These are phyloP conservation scores for Alligator mississippiensis DNA, from an alignment of 2,113 vertebrate genomes.

Conservation along the genomic window DNA sequence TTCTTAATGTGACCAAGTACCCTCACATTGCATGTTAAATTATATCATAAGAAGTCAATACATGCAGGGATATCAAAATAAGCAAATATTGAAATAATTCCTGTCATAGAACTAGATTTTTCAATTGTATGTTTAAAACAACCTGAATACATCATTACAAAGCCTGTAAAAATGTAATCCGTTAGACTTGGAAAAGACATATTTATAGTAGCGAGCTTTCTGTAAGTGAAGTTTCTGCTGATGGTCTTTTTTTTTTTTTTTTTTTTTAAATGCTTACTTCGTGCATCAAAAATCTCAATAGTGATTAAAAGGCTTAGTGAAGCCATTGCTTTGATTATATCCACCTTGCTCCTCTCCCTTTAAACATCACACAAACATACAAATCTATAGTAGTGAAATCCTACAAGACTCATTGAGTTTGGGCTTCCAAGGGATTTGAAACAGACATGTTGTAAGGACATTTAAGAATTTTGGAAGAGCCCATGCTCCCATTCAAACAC, in stretches of 20 bases:
- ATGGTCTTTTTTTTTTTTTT: not conserved
- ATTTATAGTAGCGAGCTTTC: not conserved
- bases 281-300: not conserved
- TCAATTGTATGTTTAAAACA: constrained; percentile 43
- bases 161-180: constrained; percentile 53
- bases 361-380: not conserved
- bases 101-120: constrained; percentile 4
- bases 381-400: not conserved
- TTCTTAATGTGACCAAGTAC: not conserved
- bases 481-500: not conserved
- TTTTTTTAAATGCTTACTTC: not conserved
- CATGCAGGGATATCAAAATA: constrained; percentile 35
- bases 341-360: not conserved
- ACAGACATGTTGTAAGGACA: not conserved
- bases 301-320: not conserved
- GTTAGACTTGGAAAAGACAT: constrained; percentile 47
- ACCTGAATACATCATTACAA: constrained; percentile 40
- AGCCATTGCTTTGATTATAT: not conserved
- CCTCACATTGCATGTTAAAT: constrained; percentile 17
- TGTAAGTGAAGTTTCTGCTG: not conserved
- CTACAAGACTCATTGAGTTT: not conserved
- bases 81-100: not conserved
- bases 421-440: not conserved
- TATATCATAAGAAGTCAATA: not conserved
- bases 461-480: not conserved